Evolutionary conservation across 2,888 invertebrate genomes (phyloP), one percentile per base, ranked within the genome.

Genomic region (Macrostomum cliftonense): DNA sequence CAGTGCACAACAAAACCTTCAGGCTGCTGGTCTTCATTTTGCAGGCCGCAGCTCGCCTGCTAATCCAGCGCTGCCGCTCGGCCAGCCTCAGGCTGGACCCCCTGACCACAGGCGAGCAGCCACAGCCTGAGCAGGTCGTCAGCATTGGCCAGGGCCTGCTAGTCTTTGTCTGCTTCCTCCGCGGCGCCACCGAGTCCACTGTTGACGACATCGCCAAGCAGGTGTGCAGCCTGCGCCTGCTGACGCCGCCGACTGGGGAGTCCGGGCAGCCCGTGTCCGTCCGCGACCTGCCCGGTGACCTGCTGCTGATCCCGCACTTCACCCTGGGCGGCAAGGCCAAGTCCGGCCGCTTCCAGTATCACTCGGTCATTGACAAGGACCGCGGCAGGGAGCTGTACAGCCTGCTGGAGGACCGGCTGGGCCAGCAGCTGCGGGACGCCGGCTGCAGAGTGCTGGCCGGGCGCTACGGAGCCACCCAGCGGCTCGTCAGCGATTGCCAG

Each of bases 271-370:
- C 58, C 12, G 61, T 63, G 0, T 64, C 67, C 1, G 54, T 70
- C 13, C 48, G 62, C 37, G 66, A 70, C 19, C 55, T 68, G 2
- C 65, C 68, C 2, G 70, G 68, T n/a, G 69, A 70, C 52, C 54
- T 72, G 12, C 60, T 73, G 1, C 63, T 73, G 20, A 62, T 73
- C 49, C 73, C 73, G 2, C 73, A 73, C 53, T 71, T 72, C 1
- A 70, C 69, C 1, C 59, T 73, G 2, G 71, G 72, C 12, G 73
- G 72, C 2, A 62, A 60, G 44, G 48, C 68, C 9, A 72, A 71
- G 58, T 70, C 71, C 7, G 68, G 66, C 50, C 49, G 55, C 5
- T 62, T 71, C 57, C 72, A 73, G 59, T 73, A 73, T 54, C 73
- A 73, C 55, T 60, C 55, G 44, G 67, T 70, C 51, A 63, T 71